phyloP scores from a whole-genome alignment of 2,888 invertebrate genomes.

The Erpobdella octoculata region DNA sequence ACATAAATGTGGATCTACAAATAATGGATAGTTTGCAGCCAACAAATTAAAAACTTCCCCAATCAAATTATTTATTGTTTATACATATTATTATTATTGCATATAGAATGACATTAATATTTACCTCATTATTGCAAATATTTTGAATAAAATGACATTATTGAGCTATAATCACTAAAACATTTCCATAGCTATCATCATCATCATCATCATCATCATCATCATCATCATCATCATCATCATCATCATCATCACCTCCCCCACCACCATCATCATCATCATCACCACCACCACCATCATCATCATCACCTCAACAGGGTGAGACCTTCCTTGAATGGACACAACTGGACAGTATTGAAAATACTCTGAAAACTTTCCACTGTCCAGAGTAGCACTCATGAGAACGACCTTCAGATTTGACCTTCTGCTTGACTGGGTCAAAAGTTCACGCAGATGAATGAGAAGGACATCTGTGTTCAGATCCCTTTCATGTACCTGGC shows the following conservation, averaged over 20 bases:
- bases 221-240: slow-evolving; percentile 23
- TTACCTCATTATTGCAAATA: too few relatives aligned
- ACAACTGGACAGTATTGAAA: slow-evolving; percentile 47
- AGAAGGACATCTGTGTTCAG: slow-evolving; percentile 25
- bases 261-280: slow-evolving; percentile 30
- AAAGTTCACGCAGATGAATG: slow-evolving; percentile 20
- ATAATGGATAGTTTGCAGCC: too few relatives aligned
- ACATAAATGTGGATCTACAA: too few relatives aligned
- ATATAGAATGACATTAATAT: too few relatives aligned
- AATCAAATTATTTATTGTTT: too few relatives aligned
- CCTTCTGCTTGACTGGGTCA: background rate
- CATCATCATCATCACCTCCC: slow-evolving; percentile 42
- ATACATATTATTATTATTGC: too few relatives aligned
- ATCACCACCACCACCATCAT: background rate
- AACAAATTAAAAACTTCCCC: too few relatives aligned
- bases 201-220: slow-evolving; percentile 7
- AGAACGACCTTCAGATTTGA: slow-evolving; percentile 40
- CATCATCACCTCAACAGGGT: slow-evolving; percentile 35
- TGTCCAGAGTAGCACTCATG: slow-evolving; percentile 50
- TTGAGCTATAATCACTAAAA: too few relatives aligned
- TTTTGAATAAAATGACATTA: too few relatives aligned
- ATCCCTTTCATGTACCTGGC: slow-evolving; percentile 23
- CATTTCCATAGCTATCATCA: background rate
- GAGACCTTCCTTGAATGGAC: slow-evolving; percentile 47
- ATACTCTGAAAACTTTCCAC: slow-evolving; percentile 46